phyloP scores from a whole-genome alignment of 2,888 invertebrate genomes.

The Nezara viridula region DNA sequence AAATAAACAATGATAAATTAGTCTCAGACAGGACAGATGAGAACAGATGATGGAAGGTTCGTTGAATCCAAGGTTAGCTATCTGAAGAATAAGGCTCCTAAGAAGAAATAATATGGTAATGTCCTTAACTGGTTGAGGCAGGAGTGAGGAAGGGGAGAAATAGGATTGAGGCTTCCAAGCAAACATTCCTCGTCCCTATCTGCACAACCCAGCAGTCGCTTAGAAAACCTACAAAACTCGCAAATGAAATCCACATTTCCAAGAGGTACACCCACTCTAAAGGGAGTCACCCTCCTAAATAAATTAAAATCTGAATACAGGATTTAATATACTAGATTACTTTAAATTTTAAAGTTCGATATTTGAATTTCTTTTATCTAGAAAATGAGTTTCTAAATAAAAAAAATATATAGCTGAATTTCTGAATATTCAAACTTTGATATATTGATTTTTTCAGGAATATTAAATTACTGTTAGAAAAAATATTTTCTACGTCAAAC shows the following conservation, averaged over 20 bases:
- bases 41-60: neutral
- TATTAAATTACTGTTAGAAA: too few species aligned
- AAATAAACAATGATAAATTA: neutral
- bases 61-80: neutral
- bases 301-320: too few species aligned
- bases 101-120: constrained; percentile 20
- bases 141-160: neutral
- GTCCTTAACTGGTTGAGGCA: neutral
- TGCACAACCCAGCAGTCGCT: neutral
- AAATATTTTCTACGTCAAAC: too few species aligned
- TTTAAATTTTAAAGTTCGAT: too few species aligned
- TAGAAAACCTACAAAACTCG: neutral
- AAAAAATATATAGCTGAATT: too few species aligned
- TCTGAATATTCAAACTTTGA: too few species aligned
- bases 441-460: too few species aligned
- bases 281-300: neutral
- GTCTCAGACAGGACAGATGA: neutral
- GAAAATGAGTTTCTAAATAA: too few species aligned
- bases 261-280: neutral
- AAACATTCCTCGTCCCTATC: constrained; percentile 39
- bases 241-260: neutral
- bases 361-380: too few species aligned
- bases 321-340: too few species aligned
- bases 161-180: neutral
- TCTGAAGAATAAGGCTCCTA: constrained; percentile 2